Base-by-base conservation (phyloP, 2,888 invertebrate genomes). In the Phyto melanocephala region DNA sequence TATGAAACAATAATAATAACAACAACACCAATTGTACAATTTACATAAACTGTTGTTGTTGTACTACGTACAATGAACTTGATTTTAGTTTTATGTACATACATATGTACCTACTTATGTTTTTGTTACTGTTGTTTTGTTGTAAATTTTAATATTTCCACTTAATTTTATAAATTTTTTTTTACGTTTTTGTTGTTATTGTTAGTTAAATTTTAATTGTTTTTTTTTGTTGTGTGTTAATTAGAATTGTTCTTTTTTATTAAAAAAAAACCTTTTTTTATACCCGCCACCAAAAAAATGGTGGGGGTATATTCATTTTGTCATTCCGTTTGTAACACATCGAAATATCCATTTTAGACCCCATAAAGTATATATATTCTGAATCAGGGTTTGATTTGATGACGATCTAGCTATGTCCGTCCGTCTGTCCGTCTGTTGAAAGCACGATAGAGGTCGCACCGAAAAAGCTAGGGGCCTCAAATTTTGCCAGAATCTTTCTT, bases 61-160 rank as follows among this genome's bases (percentile, higher is more conserved):
- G 76, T 63, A 52, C 56, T 60, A 67, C 79, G 79, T 79, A 67
- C 79, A 80, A 80, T 80, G 79, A 80, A 80, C 79, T 80, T 80
- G 79, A 80, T 67, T 67, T 80, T 63, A 17, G 35, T 70, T 28
- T 28, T 60, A 42, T 50, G 33, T 68, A 11, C n/a, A n/a, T n/a
- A n/a, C n/a, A n/a, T 67, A 24, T 67, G 15, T 47, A 13, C 6
- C 28, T 28, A 6, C 6, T 50, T 74, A 11, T 56, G 50, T 60
- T 76, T 42, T 54, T 68, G 17, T 50, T 5, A 28, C 28, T 45
- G 11, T 54, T n/a, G 1, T 52, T 24, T 40, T 52, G 13, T 62
- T 56, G 52, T 74, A 6, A 28, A 40, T 65, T 72, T 78, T 56
- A 63, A 63, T 56, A 70, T 78, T 78, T 78, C 63, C 63, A 71